A percentile compares a stretch with the other conserved stretches of the same genome.
These are phyloP conservation scores for Drosophila yakuba DNA, from an alignment of 1,140 invertebrate species.

Conservation along the genomic window DNA sequence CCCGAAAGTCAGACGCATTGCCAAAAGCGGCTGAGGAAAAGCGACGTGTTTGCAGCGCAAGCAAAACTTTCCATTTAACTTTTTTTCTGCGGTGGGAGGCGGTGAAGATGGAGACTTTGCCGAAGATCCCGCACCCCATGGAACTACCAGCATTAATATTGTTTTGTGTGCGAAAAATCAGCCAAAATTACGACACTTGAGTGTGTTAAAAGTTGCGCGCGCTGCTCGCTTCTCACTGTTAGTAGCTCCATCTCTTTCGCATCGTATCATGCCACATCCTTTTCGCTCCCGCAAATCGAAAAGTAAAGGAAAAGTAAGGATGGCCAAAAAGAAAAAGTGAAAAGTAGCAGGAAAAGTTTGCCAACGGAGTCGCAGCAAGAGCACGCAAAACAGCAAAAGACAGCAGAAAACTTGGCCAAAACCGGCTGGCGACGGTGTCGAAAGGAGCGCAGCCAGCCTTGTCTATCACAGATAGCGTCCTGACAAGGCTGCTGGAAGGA, in stretches of 20 bases:
- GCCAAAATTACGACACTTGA: slow-evolving; percentile 82
- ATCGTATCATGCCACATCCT: slow-evolving; percentile 5
- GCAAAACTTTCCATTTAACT: slow-evolving; percentile 83
- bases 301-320: slow-evolving; percentile 67
- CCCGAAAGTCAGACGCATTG: slow-evolving; percentile 80
- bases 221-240: slow-evolving; percentile 59
- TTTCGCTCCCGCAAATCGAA: slow-evolving; percentile 62
- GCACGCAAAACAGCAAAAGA: slow-evolving; percentile 81
- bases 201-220: slow-evolving; percentile 82
- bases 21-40: slow-evolving; percentile 54
- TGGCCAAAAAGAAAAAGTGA: slow-evolving; percentile 56
- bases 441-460: slow-evolving; percentile 55
- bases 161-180: slow-evolving; percentile 82
- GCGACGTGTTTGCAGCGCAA: slow-evolving; percentile 80
- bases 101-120: slow-evolving; percentile 1
- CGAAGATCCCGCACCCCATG: slow-evolving; percentile 24
- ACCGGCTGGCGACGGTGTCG: slow-evolving; percentile 68
- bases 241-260: slow-evolving; percentile 21
- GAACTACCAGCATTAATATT: slow-evolving; percentile 81
- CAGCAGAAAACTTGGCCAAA: slow-evolving; percentile 72
- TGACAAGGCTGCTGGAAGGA: neutral
- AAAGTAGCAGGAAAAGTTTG: slow-evolving; percentile 72
- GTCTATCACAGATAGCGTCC: slow-evolving; percentile 54
- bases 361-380: slow-evolving; percentile 33
- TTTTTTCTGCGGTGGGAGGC: slow-evolving; percentile 44